These are phyloP conservation scores for Ooceraea biroi DNA, from an alignment of 1,140 invertebrate genomes.

Conservation along the genomic window DNA sequence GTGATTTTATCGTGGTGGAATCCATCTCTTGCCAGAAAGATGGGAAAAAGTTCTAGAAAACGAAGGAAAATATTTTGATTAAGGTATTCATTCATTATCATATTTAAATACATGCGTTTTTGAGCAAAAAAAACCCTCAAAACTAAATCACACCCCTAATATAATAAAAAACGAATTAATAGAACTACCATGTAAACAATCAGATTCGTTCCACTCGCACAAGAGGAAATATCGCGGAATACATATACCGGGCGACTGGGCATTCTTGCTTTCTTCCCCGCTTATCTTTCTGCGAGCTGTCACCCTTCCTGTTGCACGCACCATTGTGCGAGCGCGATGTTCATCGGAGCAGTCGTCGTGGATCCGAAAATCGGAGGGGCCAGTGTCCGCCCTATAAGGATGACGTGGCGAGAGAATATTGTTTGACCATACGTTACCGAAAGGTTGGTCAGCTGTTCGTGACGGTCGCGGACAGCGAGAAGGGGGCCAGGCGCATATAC, in stretches of 20 bases:
- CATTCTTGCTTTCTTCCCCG: constrained; percentile 36
- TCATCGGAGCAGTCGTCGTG: constrained; percentile 31
- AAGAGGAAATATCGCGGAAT: too few relatives aligned
- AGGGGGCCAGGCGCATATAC: neutral
- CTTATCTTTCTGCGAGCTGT: constrained; percentile 24
- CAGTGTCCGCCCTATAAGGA: constrained; percentile 53
- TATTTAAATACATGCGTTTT: too few relatives aligned
- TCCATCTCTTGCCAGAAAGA: too few relatives aligned
- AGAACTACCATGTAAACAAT: too few relatives aligned
- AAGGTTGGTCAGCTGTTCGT: constrained; percentile 73
- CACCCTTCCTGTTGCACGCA: constrained; percentile 33
- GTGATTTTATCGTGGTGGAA: too few relatives aligned
- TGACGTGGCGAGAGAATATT: constrained; percentile 65
- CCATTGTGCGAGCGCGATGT: constrained; percentile 54
- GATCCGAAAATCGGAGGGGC: constrained; percentile 59
- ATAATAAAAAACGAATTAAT: too few relatives aligned
- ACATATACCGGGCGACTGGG: neutral
- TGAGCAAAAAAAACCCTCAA: too few relatives aligned
- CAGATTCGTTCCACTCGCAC: too few relatives aligned
- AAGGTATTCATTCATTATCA: too few relatives aligned
- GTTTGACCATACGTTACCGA: constrained; percentile 73
- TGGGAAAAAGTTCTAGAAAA: too few relatives aligned
- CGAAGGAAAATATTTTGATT: too few relatives aligned
- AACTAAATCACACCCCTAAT: too few relatives aligned
- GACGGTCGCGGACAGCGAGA: constrained; percentile 47